Conservation (phyloP, 2,113 vertebrate genomes). For the Apodemus sylvaticus region DNA sequence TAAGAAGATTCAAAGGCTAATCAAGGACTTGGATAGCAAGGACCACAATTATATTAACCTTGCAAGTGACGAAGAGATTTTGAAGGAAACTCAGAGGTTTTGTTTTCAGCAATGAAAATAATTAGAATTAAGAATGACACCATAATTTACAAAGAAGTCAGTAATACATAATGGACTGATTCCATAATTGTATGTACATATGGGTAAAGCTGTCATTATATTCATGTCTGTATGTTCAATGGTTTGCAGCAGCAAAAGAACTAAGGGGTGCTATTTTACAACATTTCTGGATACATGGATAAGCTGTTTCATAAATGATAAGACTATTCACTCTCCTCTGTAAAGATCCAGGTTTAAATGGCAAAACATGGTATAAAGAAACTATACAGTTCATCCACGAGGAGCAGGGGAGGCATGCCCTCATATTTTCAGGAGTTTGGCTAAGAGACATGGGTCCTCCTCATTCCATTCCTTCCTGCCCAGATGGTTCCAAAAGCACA, state of each 20-base stretch:
- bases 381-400: neutral
- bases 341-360: neutral
- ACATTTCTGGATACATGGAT: neutral
- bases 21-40: neutral
- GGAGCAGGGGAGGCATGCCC: accelerated
- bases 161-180: neutral
- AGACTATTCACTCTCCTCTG: neutral
- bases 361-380: neutral
- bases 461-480: neutral
- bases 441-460: neutral
- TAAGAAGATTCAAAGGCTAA: conserved; percentile 15
- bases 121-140: neutral
- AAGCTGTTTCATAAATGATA: neutral
- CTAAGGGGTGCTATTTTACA: neutral
- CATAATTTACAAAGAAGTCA: neutral
- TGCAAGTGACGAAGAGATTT: neutral
- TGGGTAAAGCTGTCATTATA: neutral
- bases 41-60: conserved; percentile 10
- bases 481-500: neutral
- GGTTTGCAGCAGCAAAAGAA: neutral
- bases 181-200: neutral
- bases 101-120: conserved; percentile 29
- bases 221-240: neutral
- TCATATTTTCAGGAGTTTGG: neutral
- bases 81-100: neutral